These are phyloP conservation scores for Coelopa pilipes DNA, from an alignment of 2,888 invertebrate species.

Conservation along the genomic window DNA sequence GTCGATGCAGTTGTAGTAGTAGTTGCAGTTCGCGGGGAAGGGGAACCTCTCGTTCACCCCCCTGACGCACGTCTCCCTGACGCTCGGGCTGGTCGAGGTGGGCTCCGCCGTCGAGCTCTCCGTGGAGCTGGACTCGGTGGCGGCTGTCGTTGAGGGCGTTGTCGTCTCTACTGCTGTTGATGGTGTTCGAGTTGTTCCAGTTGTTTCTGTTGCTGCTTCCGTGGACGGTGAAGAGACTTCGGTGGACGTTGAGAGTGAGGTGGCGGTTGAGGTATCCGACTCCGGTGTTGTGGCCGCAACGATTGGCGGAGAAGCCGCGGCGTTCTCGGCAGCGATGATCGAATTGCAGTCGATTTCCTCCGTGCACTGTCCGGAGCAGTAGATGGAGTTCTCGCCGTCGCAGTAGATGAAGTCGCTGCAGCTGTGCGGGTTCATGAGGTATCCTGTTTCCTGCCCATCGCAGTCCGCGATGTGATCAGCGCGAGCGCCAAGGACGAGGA, in stretches of 20 bases:
- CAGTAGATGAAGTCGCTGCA: slow-evolving; percentile 22
- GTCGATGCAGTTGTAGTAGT: slow-evolving; percentile 58
- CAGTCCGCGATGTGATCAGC: not conserved
- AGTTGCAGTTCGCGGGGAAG: slow-evolving; percentile 60
- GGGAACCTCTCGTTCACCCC: slow-evolving; percentile 46
- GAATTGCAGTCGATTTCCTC: slow-evolving; percentile 3
- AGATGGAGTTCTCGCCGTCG: slow-evolving; percentile 7
- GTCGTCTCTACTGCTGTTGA: not conserved
- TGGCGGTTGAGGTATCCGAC: slow-evolving; percentile 32
- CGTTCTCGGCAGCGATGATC: not conserved
- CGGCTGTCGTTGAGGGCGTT: not conserved
- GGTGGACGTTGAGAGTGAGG: not conserved
- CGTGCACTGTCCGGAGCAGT: slow-evolving; percentile 18
- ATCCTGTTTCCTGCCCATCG: not conserved
- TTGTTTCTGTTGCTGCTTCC: slow-evolving; percentile 14
- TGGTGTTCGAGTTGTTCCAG: not conserved
- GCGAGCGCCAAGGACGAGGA: not conserved
- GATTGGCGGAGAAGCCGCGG: no score
- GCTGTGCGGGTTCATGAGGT: not conserved
- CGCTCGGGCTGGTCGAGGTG: not conserved
- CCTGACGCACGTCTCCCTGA: not conserved
- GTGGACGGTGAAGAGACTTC: slow-evolving; percentile 3
- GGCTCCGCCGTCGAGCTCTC: not conserved
- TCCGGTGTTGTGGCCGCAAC: not conserved
- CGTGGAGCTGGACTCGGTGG: no score